Base-by-base conservation (phyloP, 2,113 vertebrate genomes). In the Miniopterus natalensis region DNA sequence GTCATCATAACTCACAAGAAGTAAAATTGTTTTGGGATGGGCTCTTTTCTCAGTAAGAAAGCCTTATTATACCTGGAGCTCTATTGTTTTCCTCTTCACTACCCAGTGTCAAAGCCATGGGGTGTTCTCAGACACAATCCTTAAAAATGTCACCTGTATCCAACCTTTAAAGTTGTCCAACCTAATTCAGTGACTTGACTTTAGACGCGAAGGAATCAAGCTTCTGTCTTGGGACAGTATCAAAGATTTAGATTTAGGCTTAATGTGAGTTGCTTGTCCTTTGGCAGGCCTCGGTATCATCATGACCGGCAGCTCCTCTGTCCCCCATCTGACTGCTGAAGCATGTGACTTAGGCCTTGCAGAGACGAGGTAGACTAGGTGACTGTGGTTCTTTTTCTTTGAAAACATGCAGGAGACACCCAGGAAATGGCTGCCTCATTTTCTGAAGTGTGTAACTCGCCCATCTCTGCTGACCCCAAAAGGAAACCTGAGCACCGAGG, bases 91-190 rank as follows among this genome's bases (percentile, higher is more conserved):
- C 63, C 47, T 88, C 53, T 78, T 68, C 42, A n/a, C 27, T 47
- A 51, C 17, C 47, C 63, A 23, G n/a, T 21, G 42, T 78, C 78
- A 63, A 57, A 40, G 45, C 73, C 49, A 71, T 20, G 36, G 36
- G 13, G 55, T 27, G 27, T 78, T 92, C 63, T 70, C 57, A 68
- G 84, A n/a, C 4, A 11, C 40, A 59, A 8, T 29, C 80, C 88
- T 87, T 81, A 65, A 78, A 95, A 92, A 81, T 73, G 81, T 73
- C 18, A 68, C 70, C 55, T 7, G 2, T 63, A 25, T 96, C 81
- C 65, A 68, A 45, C 53, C 51, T 79, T 63, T 20, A 66, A 66
- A 87, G 51, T 87, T 68, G 42, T 25, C 71, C 75, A 73, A 55
- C 66, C 66, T 1, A n/a, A 65, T 55, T 63, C 29, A 49, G 45